Percentiles rank a stretch among this genome's conserved stretches.
phyloP scores from a whole-genome alignment of 2,113 vertebrate species.

The Myrmecobius fasciatus region DNA sequence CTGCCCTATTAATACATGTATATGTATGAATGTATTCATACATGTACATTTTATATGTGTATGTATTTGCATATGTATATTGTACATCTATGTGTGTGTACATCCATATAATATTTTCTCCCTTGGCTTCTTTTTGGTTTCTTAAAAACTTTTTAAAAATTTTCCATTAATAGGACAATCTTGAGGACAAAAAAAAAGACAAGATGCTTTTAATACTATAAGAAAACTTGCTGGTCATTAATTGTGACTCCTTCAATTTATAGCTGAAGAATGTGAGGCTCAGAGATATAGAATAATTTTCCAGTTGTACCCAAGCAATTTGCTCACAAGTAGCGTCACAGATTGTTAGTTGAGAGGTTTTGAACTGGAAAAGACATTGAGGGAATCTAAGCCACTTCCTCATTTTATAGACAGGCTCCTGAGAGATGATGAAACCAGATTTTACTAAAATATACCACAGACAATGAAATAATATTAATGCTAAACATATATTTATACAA shows the following conservation, averaged over 20 bases:
- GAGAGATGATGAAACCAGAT: neutral
- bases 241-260: neutral
- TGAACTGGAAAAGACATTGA: neutral
- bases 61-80: too few relatives aligned
- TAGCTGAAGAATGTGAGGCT: neutral
- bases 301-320: neutral
- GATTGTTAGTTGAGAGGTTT: neutral
- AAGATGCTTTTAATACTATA: neutral
- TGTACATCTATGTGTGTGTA: neutral
- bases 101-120: neutral
- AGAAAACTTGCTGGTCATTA: neutral
- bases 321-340: neutral
- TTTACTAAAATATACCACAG: too few relatives aligned
- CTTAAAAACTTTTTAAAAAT: neutral
- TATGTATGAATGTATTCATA: too few relatives aligned
- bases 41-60: too few relatives aligned
- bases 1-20: neutral
- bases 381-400: neutral
- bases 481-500: too few relatives aligned
- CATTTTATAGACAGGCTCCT: neutral
- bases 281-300: neutral
- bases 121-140: neutral
- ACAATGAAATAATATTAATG: too few relatives aligned
- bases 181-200: neutral
- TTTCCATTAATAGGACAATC: neutral